Evolutionary conservation across 2,113 vertebrate species (phyloP).

Genomic region (Guaruba guarouba): DNA sequence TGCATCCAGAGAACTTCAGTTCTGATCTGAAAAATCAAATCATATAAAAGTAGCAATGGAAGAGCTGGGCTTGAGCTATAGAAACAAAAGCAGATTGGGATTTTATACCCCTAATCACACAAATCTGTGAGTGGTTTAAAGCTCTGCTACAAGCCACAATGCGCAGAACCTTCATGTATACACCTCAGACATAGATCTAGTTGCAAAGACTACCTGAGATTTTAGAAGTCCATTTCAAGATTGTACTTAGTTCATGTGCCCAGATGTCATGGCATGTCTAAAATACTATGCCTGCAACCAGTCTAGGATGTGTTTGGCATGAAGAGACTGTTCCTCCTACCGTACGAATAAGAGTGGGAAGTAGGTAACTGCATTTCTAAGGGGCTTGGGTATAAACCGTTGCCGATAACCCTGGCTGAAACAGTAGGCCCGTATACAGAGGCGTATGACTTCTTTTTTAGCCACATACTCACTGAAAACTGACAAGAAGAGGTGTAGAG

Average conservation of each 20-base stretch:
- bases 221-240: conserved; percentile 4
- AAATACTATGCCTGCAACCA: conserved; percentile 20
- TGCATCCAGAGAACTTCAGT: neutral
- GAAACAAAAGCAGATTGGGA: neutral
- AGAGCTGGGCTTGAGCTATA: neutral
- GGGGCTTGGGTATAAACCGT: conserved; percentile 15
- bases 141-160: neutral
- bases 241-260: neutral
- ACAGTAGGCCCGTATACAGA: conserved; percentile 45
- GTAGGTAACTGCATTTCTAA: conserved; percentile 17
- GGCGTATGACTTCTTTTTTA: conserved; percentile 38
- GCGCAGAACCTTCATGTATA: neutral
- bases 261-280: neutral
- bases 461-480: conserved; percentile 20
- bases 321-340: conserved; percentile 43
- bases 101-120: neutral
- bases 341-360: conserved; percentile 16
- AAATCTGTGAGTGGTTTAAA: neutral
- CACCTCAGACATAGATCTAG: neutral
- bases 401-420: conserved; percentile 28
- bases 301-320: neutral
- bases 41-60: neutral
- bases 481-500: conserved; percentile 66
- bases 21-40: neutral
- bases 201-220: neutral